These are phyloP conservation scores for Lepidocyrtoides sp. DNA, from an alignment of 2,888 invertebrate species.

Conservation along the genomic window DNA sequence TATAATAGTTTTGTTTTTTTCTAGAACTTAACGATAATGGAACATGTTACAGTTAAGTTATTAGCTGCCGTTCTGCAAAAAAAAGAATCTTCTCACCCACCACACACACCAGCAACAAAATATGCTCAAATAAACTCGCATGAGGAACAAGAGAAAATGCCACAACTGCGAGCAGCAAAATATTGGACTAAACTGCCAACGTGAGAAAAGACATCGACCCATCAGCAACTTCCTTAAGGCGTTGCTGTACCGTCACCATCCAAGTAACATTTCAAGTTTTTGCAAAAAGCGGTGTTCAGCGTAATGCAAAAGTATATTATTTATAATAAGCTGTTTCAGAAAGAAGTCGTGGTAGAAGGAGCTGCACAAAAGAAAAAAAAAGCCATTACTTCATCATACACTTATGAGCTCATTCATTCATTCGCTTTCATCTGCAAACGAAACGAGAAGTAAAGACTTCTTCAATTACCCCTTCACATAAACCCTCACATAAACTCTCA, in stretches of 20 bases:
- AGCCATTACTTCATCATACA: not conserved
- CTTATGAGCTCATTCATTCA: not conserved
- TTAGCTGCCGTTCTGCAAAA: not conserved
- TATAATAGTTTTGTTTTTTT: not conserved
- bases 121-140: not conserved
- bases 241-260: not conserved
- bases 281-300: not conserved
- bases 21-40: not conserved
- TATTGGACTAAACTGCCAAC: slow-evolving; percentile 28
- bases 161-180: slow-evolving; percentile 27
- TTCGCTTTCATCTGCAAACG: no score
- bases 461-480: slow-evolving; percentile 8
- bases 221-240: slow-evolving; percentile 46
- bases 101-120: not conserved
- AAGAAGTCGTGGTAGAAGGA: not conserved
- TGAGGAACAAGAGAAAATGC: not conserved
- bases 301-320: not conserved
- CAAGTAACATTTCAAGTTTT: not conserved
- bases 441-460: not conserved
- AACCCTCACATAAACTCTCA: not conserved
- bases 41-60: not conserved
- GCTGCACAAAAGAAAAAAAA: not conserved
- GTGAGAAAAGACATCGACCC: slow-evolving; percentile 31
- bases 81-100: not conserved
- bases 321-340: not conserved